These are phyloP conservation scores for Sycobia sp. DNA, from an alignment of 1,140 invertebrate species.

Conservation along the genomic window DNA sequence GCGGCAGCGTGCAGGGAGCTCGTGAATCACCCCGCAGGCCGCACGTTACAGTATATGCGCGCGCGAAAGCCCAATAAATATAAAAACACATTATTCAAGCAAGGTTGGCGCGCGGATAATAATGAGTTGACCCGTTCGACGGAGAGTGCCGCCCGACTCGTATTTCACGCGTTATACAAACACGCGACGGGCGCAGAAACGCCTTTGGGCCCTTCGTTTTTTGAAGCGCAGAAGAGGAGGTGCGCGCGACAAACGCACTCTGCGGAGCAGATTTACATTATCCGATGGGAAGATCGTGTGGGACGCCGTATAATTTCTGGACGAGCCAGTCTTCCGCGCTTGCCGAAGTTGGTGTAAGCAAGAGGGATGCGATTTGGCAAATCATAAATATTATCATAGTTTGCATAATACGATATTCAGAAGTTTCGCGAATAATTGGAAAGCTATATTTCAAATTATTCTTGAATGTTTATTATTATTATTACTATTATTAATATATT, in stretches of 20 bases:
- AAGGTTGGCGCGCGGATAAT: constrained; percentile 37
- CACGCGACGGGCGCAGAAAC: constrained; percentile 3
- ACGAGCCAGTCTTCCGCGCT: no score
- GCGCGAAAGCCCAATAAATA: constrained; percentile 36
- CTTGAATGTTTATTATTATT: no score
- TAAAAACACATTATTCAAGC: constrained; percentile 46
- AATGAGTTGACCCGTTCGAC: constrained; percentile 40
- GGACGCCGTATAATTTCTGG: no score
- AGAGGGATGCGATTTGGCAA: no score
- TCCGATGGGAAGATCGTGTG: no score
- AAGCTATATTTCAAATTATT: no score
- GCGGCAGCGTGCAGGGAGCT: constrained; percentile 10
- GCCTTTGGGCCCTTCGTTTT: not conserved
- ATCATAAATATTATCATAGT: no score
- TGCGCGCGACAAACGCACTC: not conserved
- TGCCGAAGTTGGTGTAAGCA: no score
- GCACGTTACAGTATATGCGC: constrained; percentile 17
- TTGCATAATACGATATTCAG: no score
- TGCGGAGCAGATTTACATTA: not conserved
- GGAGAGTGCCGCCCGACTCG: constrained; percentile 27
- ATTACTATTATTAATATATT: no score
- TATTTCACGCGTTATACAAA: constrained; percentile 45
- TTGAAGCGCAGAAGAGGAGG: not conserved
- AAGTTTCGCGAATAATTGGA: no score
- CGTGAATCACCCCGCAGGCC: constrained; percentile 38